These are phyloP conservation scores for Malurus cyaneus DNA, from an alignment of 2,113 vertebrate genomes.

Conservation along the genomic window DNA sequence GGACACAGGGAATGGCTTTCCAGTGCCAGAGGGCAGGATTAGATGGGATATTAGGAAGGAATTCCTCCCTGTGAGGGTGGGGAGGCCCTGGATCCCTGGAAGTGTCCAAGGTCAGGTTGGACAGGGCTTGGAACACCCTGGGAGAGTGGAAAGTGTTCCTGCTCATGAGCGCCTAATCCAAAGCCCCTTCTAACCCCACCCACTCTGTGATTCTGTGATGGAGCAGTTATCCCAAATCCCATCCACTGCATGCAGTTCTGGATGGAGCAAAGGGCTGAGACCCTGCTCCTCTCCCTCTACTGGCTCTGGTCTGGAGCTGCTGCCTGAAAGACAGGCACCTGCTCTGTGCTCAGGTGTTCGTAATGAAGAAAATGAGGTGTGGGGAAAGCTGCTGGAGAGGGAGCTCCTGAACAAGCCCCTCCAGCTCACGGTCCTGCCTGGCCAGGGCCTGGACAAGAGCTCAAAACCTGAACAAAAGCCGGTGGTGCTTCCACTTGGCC, in stretches of 20 bases:
- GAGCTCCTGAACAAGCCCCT: background rate
- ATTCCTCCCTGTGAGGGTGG: background rate
- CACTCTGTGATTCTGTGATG: background rate
- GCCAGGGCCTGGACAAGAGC: background rate
- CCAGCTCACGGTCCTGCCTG: background rate
- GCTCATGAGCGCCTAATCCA: background rate
- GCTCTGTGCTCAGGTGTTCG: background rate
- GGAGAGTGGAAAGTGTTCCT: background rate
- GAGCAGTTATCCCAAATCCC: background rate
- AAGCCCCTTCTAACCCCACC: background rate
- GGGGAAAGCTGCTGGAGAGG: background rate
- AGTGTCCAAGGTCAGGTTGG: background rate
- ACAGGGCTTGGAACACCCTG: background rate
- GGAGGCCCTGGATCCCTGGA: background rate
- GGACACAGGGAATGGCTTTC: background rate
- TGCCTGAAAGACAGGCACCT: background rate
- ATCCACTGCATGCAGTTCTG: background rate
- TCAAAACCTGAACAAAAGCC: background rate
- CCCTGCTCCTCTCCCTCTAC: background rate
- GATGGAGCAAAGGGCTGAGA: background rate
- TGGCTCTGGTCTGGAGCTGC: background rate
- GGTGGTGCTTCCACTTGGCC: background rate
- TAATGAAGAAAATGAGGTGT: background rate
- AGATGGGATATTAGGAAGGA: background rate
- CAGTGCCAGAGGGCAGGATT: background rate